Evolutionary conservation across 1,140 invertebrate genomes (phyloP).

Genomic region (Brevipalpus yothersi): DNA sequence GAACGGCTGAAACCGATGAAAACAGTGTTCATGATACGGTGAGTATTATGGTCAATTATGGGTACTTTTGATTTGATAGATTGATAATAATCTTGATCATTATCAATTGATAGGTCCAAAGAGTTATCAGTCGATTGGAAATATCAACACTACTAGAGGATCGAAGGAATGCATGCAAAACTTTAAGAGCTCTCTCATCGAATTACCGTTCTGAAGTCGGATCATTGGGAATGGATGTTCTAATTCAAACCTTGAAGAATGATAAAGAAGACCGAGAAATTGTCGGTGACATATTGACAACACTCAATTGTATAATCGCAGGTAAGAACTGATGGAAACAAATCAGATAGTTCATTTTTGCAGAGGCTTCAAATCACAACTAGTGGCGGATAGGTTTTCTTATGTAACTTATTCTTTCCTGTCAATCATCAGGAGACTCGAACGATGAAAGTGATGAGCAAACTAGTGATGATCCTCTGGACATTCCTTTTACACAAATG

Average conservation of each 20-base stretch:
- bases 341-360: slow-evolving; percentile 7
- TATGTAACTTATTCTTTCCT: neutral
- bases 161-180: slow-evolving; percentile 78
- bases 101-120: slow-evolving; percentile 45
- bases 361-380: neutral
- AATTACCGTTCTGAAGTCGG: slow-evolving; percentile 87
- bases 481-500: slow-evolving; percentile 94
- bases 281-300: slow-evolving; percentile 66
- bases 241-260: slow-evolving; percentile 30
- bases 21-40: no score
- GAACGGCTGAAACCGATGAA: no score
- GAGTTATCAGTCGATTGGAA: slow-evolving; percentile 64
- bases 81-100: neutral
- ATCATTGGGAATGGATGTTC: slow-evolving; percentile 68
- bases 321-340: slow-evolving; percentile 30
- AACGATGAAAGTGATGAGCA: neutral
- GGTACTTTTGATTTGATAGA: no score
- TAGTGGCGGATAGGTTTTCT: neutral
- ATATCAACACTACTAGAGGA: slow-evolving; percentile 83
- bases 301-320: slow-evolving; percentile 67
- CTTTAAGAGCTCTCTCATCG: slow-evolving; percentile 71
- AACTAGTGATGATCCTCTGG: slow-evolving; percentile 26
- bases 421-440: neutral
- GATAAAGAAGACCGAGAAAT: slow-evolving; percentile 64
- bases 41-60: no score